phyloP scores from a whole-genome alignment of 2,113 vertebrate species.

The Coturnix japonica region DNA sequence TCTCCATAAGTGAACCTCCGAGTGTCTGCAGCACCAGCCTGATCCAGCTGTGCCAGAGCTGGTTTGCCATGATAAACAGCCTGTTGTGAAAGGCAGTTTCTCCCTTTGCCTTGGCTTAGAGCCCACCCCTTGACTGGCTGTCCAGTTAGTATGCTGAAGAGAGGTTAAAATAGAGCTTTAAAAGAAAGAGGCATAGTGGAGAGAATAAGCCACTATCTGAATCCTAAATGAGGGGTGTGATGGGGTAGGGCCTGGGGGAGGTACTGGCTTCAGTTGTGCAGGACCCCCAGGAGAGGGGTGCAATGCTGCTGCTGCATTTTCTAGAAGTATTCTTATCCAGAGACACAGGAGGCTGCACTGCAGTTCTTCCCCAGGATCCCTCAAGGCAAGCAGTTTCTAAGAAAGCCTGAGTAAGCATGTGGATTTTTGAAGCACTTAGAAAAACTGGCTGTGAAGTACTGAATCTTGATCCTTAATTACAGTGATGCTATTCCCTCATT shows the following conservation, averaged over 20 bases:
- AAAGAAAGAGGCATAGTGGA: background rate
- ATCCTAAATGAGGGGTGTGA: background rate
- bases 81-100: background rate
- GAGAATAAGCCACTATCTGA: background rate
- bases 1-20: background rate
- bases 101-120: background rate
- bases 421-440: slow-evolving; percentile 20
- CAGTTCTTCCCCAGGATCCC: background rate
- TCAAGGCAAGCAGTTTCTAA: background rate
- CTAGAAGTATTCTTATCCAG: background rate
- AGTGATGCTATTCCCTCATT: background rate
- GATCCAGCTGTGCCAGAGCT: background rate
- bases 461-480: slow-evolving; percentile 3
- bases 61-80: background rate
- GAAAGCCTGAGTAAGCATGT: background rate
- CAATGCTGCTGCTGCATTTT: accelerated
- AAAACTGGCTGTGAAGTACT: background rate
- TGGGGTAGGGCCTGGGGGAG: background rate
- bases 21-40: background rate
- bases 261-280: background rate
- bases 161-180: background rate
- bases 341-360: background rate
- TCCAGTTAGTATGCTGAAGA: background rate
- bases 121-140: background rate
- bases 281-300: background rate